These are phyloP conservation scores for Orchesella flavescens DNA, from an alignment of 2,888 invertebrate genomes.

Conservation along the genomic window DNA sequence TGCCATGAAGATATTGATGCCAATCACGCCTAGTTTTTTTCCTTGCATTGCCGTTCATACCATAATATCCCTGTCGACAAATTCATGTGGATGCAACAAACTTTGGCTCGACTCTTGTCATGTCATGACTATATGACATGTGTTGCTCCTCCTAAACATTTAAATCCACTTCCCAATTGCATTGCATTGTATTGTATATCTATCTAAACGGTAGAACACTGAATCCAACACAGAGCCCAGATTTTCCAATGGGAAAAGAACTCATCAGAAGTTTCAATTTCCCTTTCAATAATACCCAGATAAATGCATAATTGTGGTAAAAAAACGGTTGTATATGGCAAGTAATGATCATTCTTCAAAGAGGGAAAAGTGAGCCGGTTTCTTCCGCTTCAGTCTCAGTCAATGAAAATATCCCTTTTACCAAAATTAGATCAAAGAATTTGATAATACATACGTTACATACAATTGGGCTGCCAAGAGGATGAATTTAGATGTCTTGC, in stretches of 20 bases:
- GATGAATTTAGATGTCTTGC: background rate
- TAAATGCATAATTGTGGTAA: constrained; percentile 1
- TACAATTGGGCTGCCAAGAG: background rate
- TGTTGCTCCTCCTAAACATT: too few species aligned
- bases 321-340: background rate
- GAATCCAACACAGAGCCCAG: too few species aligned
- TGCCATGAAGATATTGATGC: background rate
- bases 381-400: constrained; percentile 20
- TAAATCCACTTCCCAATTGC: too few species aligned
- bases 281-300: background rate
- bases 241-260: background rate
- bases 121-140: constrained; percentile 2
- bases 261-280: background rate
- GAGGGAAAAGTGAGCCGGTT: constrained; percentile 8
- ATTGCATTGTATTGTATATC: too few species aligned
- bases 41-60: background rate
- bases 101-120: background rate
- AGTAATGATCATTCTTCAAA: background rate
- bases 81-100: too few species aligned
- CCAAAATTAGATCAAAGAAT: constrained; percentile 34
- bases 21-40: constrained; percentile 18
- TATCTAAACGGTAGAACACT: too few species aligned
- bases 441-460: constrained; percentile 15
- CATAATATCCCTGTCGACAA: too few species aligned
- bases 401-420: constrained; percentile 8